These are phyloP conservation scores for Laupala kohalensis DNA, from an alignment of 1,140 invertebrate genomes.

Conservation along the genomic window DNA sequence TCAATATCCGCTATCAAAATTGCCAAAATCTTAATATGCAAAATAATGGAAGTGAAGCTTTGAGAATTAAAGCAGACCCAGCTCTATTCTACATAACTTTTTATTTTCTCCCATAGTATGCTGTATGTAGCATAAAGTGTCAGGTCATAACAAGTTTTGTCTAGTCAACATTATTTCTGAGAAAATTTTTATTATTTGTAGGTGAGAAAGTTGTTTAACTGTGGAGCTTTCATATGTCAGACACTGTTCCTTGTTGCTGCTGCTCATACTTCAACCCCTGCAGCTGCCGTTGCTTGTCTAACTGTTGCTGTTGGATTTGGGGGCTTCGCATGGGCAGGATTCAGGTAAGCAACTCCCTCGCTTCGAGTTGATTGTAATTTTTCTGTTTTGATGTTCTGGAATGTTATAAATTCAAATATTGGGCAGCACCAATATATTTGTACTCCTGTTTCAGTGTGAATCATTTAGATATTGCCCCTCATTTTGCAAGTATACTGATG, in stretches of 20 bases:
- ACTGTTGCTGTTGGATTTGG: slow-evolving; percentile 78
- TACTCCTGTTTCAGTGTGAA: slow-evolving; percentile 28
- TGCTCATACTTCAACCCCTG: slow-evolving; percentile 48
- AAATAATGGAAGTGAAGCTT: too few relatives aligned
- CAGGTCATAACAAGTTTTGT: too few relatives aligned
- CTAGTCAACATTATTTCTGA: too few relatives aligned
- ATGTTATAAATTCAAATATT: background rate
- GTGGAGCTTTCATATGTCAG: slow-evolving; percentile 64
- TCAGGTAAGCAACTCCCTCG: slow-evolving; percentile 11
- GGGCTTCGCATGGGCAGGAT: slow-evolving; percentile 79
- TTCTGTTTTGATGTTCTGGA: background rate
- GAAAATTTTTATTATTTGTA: too few relatives aligned
- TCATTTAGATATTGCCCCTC: slow-evolving; percentile 39
- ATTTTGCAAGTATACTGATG: slow-evolving; percentile 31
- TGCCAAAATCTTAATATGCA: too few relatives aligned
- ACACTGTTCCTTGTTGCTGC: slow-evolving; percentile 72
- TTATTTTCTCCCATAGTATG: too few relatives aligned
- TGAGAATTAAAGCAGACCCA: too few relatives aligned
- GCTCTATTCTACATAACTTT: too few relatives aligned
- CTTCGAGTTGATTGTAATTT: background rate
- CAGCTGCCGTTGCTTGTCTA: slow-evolving; percentile 56
- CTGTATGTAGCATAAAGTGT: too few relatives aligned
- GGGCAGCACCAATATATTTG: background rate
- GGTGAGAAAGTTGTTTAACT: slow-evolving; percentile 61
- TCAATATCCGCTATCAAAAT: too few relatives aligned